Base-by-base conservation (phyloP, 2,888 invertebrate species). In the Trichopoda pennipes region DNA sequence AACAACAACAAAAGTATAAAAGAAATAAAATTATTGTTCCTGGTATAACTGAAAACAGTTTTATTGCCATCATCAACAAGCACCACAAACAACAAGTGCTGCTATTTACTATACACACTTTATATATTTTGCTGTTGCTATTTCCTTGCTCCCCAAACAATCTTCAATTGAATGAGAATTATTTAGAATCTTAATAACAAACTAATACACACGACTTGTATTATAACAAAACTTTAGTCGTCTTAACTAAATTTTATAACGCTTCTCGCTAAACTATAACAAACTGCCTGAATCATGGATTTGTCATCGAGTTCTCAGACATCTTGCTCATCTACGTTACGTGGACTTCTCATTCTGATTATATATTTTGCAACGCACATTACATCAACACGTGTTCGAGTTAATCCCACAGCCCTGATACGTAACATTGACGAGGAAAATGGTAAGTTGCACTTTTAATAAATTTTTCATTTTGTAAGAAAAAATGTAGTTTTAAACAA, bases 351-450 rank as follows among this genome's bases (percentile, higher is more conserved):
- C 17, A 49, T 86, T 70, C 85, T 85, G 74, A 85, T 85, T 73
- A 84, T 83, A 70, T 87, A 87, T 81, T 79, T 47, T 72, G 66
- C 82, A 68, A 56, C 74, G 72, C 70, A 79, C 32, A 83, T 87
- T 56, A 80, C 83, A 44, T 76, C 90, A 66, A 85, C 89, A 81
- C 89, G 89, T 75, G 87, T 88, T 83, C 89, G 89, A 64, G 86
- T 88, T 58, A 87, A 89, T 47, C 89, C 90, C 35, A 85, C 86
- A 47, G 86, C 89, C 77, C 90, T 91, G 87, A 89, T 89, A 72
- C 89, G 90, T 79, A 90, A 90, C 85, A 91, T 91, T 61, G 90
- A 90, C 78, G 91, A 91, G 81, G 90, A 90, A 86, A 91, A 91
- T 80, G 90, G 90, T 90, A 85, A 91, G 90, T 90, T 60, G 1